These are phyloP conservation scores for Pandemis heparana DNA, from an alignment of 2,888 invertebrate genomes.

Conservation along the genomic window DNA sequence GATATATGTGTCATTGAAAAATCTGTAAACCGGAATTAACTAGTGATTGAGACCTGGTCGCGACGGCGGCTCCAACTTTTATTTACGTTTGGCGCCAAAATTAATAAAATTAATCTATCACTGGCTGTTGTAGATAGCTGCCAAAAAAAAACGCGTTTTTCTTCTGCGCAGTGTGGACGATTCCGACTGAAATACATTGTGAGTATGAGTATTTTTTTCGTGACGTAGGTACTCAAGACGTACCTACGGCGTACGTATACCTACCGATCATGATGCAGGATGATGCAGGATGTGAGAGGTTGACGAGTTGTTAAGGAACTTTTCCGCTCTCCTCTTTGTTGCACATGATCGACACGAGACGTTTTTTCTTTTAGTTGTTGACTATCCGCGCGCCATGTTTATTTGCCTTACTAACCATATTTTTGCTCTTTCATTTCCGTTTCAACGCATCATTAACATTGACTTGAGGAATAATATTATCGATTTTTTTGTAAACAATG, in stretches of 20 bases:
- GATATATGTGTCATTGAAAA: conserved; percentile 30
- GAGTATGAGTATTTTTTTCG: conserved; percentile 44
- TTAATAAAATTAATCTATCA: conserved; percentile 59
- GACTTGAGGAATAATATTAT: background rate
- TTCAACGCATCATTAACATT: background rate
- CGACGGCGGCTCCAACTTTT: conserved; percentile 68
- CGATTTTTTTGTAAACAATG: too few species aligned
- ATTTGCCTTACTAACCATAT: background rate
- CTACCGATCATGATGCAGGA: conserved; percentile 22
- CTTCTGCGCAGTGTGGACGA: conserved; percentile 31
- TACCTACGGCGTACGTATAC: background rate
- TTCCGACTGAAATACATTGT: conserved; percentile 32
- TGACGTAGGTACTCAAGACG: conserved; percentile 51
- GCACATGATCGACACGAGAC: background rate
- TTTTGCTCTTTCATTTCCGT: conserved; percentile 10
- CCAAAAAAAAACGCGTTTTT: conserved; percentile 63
- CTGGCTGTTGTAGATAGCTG: conserved; percentile 59
- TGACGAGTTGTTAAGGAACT: conserved; percentile 20
- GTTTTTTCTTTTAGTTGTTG: background rate
- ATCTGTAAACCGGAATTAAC: conserved; percentile 31
- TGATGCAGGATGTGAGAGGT: conserved; percentile 1
- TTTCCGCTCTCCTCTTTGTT: conserved; percentile 12
- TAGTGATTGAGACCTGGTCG: conserved; percentile 46
- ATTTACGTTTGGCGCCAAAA: conserved; percentile 80
- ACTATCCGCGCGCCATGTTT: background rate